A percentile compares a stretch with the other conserved stretches of the same genome.
phyloP scores from a whole-genome alignment of 2,888 invertebrate genomes.

The Acanthoscelides obtectus region DNA sequence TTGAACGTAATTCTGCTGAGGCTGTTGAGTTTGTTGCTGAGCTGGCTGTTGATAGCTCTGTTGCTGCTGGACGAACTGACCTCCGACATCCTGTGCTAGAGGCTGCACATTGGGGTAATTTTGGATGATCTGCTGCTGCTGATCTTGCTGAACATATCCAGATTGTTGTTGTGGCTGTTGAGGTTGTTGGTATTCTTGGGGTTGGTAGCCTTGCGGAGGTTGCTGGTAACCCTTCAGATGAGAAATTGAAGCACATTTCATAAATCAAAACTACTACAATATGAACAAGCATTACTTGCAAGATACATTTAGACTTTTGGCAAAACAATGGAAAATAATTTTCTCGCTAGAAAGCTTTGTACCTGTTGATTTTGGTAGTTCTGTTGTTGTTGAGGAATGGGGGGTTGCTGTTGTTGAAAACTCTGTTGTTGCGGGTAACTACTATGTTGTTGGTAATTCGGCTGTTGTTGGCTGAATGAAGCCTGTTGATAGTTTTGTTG shows the following conservation, averaged over 20 bases:
- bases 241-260: too few relatives aligned
- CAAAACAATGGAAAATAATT: too few relatives aligned
- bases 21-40: slow-evolving; percentile 17
- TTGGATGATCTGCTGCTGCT: slow-evolving; percentile 13
- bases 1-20: slow-evolving; percentile 14
- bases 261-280: too few relatives aligned
- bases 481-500: slow-evolving; percentile 19
- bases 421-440: slow-evolving; percentile 12
- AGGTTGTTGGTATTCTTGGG: slow-evolving; percentile 13
- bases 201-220: slow-evolving; percentile 14
- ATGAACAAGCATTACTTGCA: too few relatives aligned
- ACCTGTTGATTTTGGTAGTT: slow-evolving; percentile 21
- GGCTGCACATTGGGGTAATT: background rate
- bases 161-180: slow-evolving; percentile 11
- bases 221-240: slow-evolving; percentile 13
- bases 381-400: slow-evolving; percentile 13
- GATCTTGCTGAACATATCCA: slow-evolving; percentile 4
- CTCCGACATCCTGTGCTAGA: background rate
- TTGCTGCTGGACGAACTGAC: background rate
- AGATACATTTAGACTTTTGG: too few relatives aligned
- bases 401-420: slow-evolving; percentile 20
- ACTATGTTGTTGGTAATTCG: slow-evolving; percentile 16
- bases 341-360: too few relatives aligned
- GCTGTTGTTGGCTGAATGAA: slow-evolving; percentile 18
- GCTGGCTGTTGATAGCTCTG: slow-evolving; percentile 4